Evolutionary conservation across 2,113 vertebrate genomes (phyloP).

Genomic region (Lontra canadensis): DNA sequence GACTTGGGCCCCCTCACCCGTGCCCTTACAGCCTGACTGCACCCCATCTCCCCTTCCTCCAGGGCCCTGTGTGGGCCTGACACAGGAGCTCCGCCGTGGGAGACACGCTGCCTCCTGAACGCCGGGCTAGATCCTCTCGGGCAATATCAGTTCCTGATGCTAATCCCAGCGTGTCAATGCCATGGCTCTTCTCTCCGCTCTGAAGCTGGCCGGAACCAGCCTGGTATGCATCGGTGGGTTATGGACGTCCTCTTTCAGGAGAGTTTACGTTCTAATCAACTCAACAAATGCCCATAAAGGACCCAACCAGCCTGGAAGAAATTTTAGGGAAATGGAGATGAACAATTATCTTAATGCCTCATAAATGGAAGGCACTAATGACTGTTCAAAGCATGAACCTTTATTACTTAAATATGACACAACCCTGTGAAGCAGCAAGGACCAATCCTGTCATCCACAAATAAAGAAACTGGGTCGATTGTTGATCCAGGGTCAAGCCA

Average conservation of each 20-base stretch:
- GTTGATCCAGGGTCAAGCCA: background rate
- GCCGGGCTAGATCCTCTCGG: background rate
- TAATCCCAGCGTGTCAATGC: background rate
- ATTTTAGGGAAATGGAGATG: background rate
- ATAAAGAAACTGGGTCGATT: background rate
- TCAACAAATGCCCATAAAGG: background rate
- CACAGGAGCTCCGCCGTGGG: rapidly evolving
- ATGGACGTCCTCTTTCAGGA: background rate
- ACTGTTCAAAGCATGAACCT: background rate
- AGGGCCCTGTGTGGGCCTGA: background rate
- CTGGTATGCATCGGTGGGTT: rapidly evolving
- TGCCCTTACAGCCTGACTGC: background rate
- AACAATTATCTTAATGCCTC: background rate
- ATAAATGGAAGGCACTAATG: background rate
- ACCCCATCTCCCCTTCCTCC: background rate
- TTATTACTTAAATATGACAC: background rate
- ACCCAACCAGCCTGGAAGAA: background rate
- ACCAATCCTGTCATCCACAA: too few species aligned
- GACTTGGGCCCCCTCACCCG: background rate
- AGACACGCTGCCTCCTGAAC: background rate
- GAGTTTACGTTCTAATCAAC: background rate
- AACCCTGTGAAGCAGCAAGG: background rate
- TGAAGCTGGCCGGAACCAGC: background rate
- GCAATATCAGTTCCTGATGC: background rate
- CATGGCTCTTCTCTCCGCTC: background rate